Evolutionary conservation across 2,888 invertebrate species (phyloP), one percentile per base, ranked within the genome.

Genomic region (Callimorpha dominula): DNA sequence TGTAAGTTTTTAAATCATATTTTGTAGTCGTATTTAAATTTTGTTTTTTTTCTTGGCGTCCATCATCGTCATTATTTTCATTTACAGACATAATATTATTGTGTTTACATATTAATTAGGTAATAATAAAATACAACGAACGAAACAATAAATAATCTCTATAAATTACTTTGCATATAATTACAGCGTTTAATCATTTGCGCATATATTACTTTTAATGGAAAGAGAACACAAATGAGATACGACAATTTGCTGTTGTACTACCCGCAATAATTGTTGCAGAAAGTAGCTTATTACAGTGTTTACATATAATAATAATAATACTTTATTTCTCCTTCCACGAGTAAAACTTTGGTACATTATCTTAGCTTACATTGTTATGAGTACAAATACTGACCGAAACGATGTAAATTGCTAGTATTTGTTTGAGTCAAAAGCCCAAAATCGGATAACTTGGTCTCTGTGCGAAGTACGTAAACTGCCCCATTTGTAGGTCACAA

Each of bases 401-500:
- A 1, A 31, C 2, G 31, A 31, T 31, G 31, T 31, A 31, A 31
- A 31, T 31, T 31, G 31, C 31, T 31, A 31, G 31, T 31, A 31
- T 31, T 31, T 31, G 31, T 31, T 1, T 1, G 31, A 31, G 31
- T 31, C 1, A 31, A 31, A 2, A 31, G 31, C 31, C 31, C 31
- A 31, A 31, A 31, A 31, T 31, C 31, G 31, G 31, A 31, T 1
- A 31, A 31, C 31, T 2, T 31, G 31, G 31, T 31, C 31, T 31
- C 31, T 31, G 31, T 31, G 31, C 31, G 31, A 31, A 31, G 1
- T 31, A 6, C 1, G 43, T 46, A 46, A 46, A 46, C 43, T 54
- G 4, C 70, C 54, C 68, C n/a, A 17, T 82, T 77, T 71, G 52
- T 75, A 82, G 81, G 77, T 78, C 74, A 81, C 66, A 65, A 70